Evolutionary conservation across 2,113 vertebrate species (phyloP).

Genomic region (Synchiropus splendidus): DNA sequence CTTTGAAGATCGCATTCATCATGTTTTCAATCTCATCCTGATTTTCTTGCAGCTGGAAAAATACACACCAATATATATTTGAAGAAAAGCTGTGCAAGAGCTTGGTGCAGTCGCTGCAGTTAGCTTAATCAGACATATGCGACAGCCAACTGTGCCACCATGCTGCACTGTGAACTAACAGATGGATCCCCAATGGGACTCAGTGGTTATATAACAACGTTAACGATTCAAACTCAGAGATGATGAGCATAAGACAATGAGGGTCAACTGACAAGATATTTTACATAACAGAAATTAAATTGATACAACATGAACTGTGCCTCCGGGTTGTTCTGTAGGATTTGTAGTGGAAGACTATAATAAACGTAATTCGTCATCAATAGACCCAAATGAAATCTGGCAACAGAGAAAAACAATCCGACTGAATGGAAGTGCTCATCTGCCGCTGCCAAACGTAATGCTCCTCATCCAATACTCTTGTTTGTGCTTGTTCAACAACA

Average conservation of each 20-base stretch:
- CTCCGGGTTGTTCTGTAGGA: no score
- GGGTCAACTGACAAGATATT: no score
- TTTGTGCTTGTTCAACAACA: constrained; percentile 27
- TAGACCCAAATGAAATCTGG: no score
- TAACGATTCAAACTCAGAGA: constrained; percentile 7
- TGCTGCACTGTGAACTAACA: constrained; percentile 33
- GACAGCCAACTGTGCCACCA: constrained; percentile 23
- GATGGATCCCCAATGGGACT: constrained; percentile 51
- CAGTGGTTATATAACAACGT: constrained; percentile 42
- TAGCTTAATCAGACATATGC: constrained; percentile 16
- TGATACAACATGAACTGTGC: no score
- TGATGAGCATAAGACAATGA: constrained; percentile 3
- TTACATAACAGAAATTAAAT: no score
- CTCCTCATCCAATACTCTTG: no score
- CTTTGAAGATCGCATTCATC: constrained; percentile 99
- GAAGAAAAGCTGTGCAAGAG: constrained; percentile 2
- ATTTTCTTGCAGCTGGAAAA: constrained; percentile 95
- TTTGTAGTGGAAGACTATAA: no score
- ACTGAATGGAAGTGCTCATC: no score
- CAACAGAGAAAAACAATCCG: no score
- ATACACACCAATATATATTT: constrained; percentile 10
- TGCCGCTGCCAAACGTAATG: no score
- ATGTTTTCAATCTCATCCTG: constrained; percentile 99
- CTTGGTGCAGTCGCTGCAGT: not conserved
- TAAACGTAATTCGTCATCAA: no score